Conservation (phyloP, 2,113 vertebrate genomes). For the Alligator mississippiensis region DNA sequence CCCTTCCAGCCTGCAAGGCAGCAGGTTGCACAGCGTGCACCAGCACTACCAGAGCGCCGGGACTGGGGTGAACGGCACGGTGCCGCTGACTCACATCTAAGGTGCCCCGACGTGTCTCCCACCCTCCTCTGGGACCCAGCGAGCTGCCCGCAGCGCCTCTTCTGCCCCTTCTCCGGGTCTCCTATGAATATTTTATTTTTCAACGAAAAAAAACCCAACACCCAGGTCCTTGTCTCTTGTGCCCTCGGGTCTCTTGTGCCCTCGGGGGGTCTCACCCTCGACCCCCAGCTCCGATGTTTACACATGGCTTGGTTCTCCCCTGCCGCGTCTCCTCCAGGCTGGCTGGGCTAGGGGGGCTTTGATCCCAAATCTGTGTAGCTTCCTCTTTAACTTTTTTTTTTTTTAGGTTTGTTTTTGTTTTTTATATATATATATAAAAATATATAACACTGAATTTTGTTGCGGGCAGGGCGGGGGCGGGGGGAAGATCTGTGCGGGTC, state of each 20-base stretch:
- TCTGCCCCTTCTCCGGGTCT: too few relatives aligned
- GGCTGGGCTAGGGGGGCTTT: too few relatives aligned
- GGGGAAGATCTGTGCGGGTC: slow-evolving; percentile 83
- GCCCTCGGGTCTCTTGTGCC: too few relatives aligned
- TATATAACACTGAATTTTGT: slow-evolving; percentile 42
- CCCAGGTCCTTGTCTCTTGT: too few relatives aligned
- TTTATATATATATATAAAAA: slow-evolving; percentile 73
- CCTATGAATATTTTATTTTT: slow-evolving; percentile 25
- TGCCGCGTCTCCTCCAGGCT: too few relatives aligned
- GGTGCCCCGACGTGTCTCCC: slow-evolving; percentile 19
- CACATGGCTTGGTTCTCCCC: slow-evolving; percentile 35
- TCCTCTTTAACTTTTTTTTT: slow-evolving; percentile 36
- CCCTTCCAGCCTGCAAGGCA: slow-evolving; percentile 88
- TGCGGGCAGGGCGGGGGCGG: slow-evolving; percentile 62
- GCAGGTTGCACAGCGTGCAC: slow-evolving; percentile 95
- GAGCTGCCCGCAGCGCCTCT: too few relatives aligned
- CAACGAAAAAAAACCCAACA: slow-evolving; percentile 13
- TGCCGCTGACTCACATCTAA: slow-evolving; percentile 98
- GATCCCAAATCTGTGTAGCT: not conserved
- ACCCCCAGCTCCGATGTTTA: slow-evolving; percentile 83
- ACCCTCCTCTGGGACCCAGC: slow-evolving; percentile 58
- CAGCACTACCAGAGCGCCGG: slow-evolving; percentile 96
- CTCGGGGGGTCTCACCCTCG: too few relatives aligned
- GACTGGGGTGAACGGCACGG: slow-evolving; percentile 93
- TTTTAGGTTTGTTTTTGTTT: slow-evolving; percentile 54